These are phyloP conservation scores for Gambusia affinis DNA, from an alignment of 2,113 vertebrate species.

Conservation along the genomic window DNA sequence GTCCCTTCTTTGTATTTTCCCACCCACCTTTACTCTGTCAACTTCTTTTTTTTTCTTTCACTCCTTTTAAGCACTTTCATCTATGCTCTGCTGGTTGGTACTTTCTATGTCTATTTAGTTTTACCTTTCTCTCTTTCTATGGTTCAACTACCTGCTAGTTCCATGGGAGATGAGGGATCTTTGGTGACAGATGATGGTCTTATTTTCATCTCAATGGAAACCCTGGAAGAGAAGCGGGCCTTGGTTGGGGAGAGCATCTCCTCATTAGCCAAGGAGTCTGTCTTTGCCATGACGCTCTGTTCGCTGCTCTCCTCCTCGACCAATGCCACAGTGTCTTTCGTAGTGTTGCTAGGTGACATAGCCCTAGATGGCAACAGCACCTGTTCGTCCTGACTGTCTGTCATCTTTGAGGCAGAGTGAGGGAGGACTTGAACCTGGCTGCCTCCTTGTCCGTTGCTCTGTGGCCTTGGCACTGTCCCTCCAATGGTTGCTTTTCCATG, in stretches of 20 bases:
- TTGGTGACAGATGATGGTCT: conserved; percentile 73
- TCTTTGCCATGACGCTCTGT: conserved; percentile 62
- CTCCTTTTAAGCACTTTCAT: conserved; percentile 28
- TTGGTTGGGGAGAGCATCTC: conserved; percentile 76
- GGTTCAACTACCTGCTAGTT: conserved; percentile 70
- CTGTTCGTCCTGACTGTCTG: conserved; percentile 76
- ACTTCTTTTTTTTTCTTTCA: conserved; percentile 21
- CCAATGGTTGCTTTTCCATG: conserved; percentile 77
- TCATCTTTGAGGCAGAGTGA: conserved; percentile 74
- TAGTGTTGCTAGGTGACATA: conserved; percentile 64
- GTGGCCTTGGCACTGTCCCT: conserved; percentile 82
- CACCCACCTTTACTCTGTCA: conserved; percentile 6
- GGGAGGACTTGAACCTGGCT: conserved; percentile 73
- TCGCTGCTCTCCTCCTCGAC: conserved; percentile 74
- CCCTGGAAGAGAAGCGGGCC: conserved; percentile 75
- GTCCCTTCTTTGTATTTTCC: conserved; percentile 8
- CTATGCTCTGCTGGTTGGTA: conserved; percentile 11
- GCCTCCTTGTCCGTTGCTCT: conserved; percentile 72
- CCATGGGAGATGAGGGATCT: conserved; percentile 74
- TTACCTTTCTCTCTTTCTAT: not conserved
- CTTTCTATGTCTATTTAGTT: not conserved
- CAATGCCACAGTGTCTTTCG: conserved; percentile 79
- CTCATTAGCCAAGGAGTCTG: conserved; percentile 68
- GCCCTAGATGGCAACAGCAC: conserved; percentile 50
- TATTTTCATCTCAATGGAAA: conserved; percentile 80